Base-by-base conservation (phyloP, 2,888 invertebrate species). In the Drosophila nigricruria region DNA sequence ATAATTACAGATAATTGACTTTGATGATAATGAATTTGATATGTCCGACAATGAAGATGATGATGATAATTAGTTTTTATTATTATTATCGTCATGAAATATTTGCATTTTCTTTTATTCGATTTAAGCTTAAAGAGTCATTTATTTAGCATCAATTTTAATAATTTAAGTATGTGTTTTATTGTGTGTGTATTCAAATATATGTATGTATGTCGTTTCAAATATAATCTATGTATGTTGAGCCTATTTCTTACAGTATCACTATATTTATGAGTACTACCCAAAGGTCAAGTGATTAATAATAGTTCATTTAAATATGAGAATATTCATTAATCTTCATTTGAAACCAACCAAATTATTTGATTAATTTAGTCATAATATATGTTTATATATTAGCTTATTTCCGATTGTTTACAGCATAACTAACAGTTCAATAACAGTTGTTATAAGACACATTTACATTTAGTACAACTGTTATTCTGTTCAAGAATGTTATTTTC, bases 11-110 rank as follows among this genome's bases (percentile, higher is more conserved):
- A 92, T 92, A 38, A 92, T 93, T 27, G 92, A 92, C 69, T 92
- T 90, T 68, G 90, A 91, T 74, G 92, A 92, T 57, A 91, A 91
- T 9, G 90, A 92, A 56, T 90, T 92, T 45, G 92, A 92, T 54
- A 62, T 91, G 30, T 88, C 91, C 18, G 91, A 92, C 38, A 81
- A 86, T 32, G 91, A 88, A 14, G 82, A 75, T 20, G 70, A 73
- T 47, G 27, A 47, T 49, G 47, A 43, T 65, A 78, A n/a, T 18
- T 70, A 14, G 6, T 27, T 12, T 1, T 20, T 8, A 47, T 27
- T 47, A 6, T 30, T 18, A 30, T 49, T 30, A 30, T 30, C 12
- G 3, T 30, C 12, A 3, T 30, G 5, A 49, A 12, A 3, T 12
- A 49, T 18, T 18, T 27, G 36, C 56, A 66, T 70, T 59, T 57